Evolutionary conservation across 2,113 vertebrate genomes (phyloP), one percentile per base, ranked within the genome.

Genomic region (Brachyistius frenatus): DNA sequence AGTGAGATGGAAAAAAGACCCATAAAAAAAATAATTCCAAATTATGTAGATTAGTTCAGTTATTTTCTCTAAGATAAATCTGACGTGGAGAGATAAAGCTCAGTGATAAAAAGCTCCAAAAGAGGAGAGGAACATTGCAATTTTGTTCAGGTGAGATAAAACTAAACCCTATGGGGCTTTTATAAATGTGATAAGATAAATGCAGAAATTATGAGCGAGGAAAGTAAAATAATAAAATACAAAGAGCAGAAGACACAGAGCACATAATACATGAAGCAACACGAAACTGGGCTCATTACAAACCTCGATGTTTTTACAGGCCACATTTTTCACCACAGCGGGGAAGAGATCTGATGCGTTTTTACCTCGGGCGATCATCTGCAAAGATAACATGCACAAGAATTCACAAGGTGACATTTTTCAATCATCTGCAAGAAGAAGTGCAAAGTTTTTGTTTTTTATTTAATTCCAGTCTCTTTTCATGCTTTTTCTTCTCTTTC

Each of bases 251-350:
- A 50, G 16, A 66, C 15, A 46, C 7, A 0, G 16, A 78, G 41
- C 7, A 66, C 37, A 71, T 49, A 16, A 53, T 14, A 30, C 14
- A 70, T 54, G 5, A 65, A 46, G 56, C 46, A 49, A 61, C 56
- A 44, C 15, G 33, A 69, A 33, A 36, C 32, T 11, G 30, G 8
- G 55, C 32, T 73, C 36, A n/a, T 73, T 30, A 85, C 93, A 66
- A 76, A 99, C 98, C 97, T 99, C 98, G 0, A 99, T 99, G 90
- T 99, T 99, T 92, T 99, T 99, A 86, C 97, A 99, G 73, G 98
- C 98, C 46, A 99, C 98, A 0, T 99, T 99, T 91, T 99, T 99
- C 84, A 99, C 98, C 77, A 99, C 98, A 0, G 98, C 98, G 5
- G 98, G 98, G 81, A 99, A 99, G 64, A 99, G 96, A 85, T 99